Evolutionary conservation across 2,113 vertebrate genomes (phyloP).

Genomic region (Hyperopisus bebe): DNA sequence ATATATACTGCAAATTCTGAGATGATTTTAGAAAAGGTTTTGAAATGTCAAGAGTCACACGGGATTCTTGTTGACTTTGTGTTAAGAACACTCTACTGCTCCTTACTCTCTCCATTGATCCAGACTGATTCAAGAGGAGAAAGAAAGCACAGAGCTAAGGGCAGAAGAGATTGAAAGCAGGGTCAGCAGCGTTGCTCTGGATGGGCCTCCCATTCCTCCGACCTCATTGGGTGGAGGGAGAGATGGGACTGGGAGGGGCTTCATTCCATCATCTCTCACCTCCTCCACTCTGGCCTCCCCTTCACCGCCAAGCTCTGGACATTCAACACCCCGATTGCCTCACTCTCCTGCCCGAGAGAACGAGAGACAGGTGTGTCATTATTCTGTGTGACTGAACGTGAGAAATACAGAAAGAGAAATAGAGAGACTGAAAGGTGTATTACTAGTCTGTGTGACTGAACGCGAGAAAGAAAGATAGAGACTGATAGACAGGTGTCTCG

Average conservation of each 20-base stretch:
- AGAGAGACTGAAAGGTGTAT: too few species aligned
- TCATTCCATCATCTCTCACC: conserved; percentile 80
- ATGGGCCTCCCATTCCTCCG: conserved; percentile 70
- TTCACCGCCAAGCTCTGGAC: conserved; percentile 83
- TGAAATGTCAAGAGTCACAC: background rate
- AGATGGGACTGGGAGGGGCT: conserved; percentile 63
- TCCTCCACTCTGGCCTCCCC: conserved; percentile 85
- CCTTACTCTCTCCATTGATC: background rate
- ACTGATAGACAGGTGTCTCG: background rate
- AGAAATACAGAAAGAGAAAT: background rate
- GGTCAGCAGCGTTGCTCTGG: conserved; percentile 76
- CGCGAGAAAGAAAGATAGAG: background rate
- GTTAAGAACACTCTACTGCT: background rate
- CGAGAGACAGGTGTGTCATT: conserved; percentile 48
- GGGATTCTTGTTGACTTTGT: background rate
- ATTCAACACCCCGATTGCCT: conserved; percentile 80
- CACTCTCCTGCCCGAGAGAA: conserved; percentile 81
- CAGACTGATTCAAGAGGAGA: conserved; percentile 88
- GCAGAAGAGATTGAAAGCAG: conserved; percentile 85
- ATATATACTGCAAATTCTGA: background rate
- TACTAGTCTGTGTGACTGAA: background rate
- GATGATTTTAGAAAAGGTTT: background rate
- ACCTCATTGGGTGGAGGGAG: conserved; percentile 55
- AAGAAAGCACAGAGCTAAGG: conserved; percentile 81
- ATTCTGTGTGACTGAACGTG: background rate